Evolutionary conservation across 2,888 invertebrate species (phyloP).

Genomic region (Leptinotarsa tumamoca): DNA sequence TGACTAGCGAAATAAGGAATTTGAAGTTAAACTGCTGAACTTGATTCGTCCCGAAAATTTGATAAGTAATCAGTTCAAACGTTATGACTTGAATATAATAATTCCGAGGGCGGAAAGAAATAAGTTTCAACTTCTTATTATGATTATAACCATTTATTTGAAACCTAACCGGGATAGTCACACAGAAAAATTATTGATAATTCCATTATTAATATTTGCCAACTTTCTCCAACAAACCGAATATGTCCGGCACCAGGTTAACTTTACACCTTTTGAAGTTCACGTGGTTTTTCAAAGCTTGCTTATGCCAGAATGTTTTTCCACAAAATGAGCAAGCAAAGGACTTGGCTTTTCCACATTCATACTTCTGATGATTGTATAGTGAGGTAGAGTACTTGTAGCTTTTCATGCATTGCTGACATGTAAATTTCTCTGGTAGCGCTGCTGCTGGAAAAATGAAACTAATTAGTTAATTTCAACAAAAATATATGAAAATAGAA

Average conservation of each 20-base stretch:
- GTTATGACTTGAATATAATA: no score
- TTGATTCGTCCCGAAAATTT: no score
- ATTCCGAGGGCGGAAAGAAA: no score
- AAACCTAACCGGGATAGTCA: neutral
- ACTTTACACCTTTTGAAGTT: slow-evolving; percentile 35
- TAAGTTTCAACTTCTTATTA: neutral
- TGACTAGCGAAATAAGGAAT: no score
- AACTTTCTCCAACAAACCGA: slow-evolving; percentile 22
- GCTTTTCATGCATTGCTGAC: slow-evolving; percentile 48
- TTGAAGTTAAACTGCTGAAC: no score
- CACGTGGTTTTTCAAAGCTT: slow-evolving; percentile 36
- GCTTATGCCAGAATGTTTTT: slow-evolving; percentile 40
- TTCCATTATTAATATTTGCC: neutral
- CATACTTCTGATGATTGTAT: slow-evolving; percentile 54
- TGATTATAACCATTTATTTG: neutral
- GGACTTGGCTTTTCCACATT: slow-evolving; percentile 54
- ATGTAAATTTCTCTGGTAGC: slow-evolving; percentile 36
- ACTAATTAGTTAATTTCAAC: neutral
- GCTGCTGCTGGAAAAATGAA: neutral
- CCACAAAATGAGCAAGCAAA: slow-evolving; percentile 50
- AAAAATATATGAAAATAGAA: neutral
- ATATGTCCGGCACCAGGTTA: slow-evolving; percentile 21
- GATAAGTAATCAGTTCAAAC: no score
- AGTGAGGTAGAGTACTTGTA: slow-evolving; percentile 52
- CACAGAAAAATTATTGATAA: neutral